These are phyloP conservation scores for Leucophora obtusa DNA, from an alignment of 2,888 invertebrate species.

Conservation along the genomic window DNA sequence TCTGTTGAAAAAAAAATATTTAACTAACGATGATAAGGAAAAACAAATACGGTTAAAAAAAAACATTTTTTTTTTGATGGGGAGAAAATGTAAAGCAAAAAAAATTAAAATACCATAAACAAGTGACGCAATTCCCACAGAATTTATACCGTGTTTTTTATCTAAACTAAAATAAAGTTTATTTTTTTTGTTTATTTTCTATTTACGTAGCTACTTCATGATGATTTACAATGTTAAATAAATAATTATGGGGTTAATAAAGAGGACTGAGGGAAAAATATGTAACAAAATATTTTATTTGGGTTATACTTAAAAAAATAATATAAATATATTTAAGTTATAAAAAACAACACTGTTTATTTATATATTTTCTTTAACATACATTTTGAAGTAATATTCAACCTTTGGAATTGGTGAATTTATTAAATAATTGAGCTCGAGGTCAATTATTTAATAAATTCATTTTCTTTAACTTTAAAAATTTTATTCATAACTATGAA, in stretches of 20 bases:
- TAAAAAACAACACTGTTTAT: no score
- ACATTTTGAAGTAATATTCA: no score
- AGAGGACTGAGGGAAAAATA: neutral
- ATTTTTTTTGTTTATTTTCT: slow-evolving; percentile 16
- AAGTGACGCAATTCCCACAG: slow-evolving; percentile 60
- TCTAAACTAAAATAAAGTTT: slow-evolving; percentile 20
- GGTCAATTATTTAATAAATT: no score
- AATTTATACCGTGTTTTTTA: slow-evolving; percentile 33
- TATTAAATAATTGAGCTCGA: no score
- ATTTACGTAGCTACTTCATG: slow-evolving; percentile 3
- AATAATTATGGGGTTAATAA: neutral
- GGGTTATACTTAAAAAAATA: neutral
- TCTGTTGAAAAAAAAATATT: neutral
- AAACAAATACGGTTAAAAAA: neutral
- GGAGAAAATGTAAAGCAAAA: neutral
- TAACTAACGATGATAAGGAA: neutral
- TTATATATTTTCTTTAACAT: no score
- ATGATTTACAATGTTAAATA: slow-evolving; percentile 45
- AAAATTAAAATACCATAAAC: slow-evolving; percentile 19
- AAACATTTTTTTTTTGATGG: neutral
- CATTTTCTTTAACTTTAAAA: no score
- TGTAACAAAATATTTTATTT: neutral
- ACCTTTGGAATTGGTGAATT: no score
- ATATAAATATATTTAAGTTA: neutral
- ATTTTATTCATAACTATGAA: no score